phyloP scores from a whole-genome alignment of 2,113 vertebrate species.

The Corythornis madagascariensis region DNA sequence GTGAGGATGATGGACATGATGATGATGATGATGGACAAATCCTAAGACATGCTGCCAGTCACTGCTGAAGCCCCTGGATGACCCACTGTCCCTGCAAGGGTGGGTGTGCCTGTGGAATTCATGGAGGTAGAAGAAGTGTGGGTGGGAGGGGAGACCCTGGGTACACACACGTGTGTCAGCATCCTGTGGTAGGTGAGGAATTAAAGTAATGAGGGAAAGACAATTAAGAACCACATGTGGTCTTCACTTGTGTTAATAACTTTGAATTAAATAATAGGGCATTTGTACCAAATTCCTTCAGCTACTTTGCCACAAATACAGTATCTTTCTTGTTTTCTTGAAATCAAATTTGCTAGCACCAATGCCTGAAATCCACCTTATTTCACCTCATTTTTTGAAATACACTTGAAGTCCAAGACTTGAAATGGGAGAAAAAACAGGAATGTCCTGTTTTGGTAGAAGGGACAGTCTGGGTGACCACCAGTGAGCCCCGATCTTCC shows the following conservation, averaged over 20 bases:
- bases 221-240: neutral
- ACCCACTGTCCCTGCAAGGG: neutral
- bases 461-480: neutral
- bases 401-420: neutral
- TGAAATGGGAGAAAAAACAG: neutral
- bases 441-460: neutral
- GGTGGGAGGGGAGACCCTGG: neutral
- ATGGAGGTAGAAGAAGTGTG: neutral
- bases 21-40: neutral
- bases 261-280: neutral
- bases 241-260: neutral
- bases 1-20: too few species aligned
- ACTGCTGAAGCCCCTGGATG: neutral
- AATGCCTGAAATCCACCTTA: neutral
- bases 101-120: neutral
- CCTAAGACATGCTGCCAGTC: neutral
- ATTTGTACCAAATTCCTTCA: neutral
- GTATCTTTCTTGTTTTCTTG: neutral
- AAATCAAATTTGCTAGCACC: neutral
- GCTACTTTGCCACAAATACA: neutral
- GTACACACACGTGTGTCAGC: rapidly evolving
- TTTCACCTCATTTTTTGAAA: neutral
- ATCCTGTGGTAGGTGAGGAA: neutral
- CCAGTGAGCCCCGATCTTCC: rapidly evolving
- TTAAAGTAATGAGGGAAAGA: neutral